Base-by-base conservation (phyloP, 2,888 invertebrate genomes). In the Synanthedon andrenaeformis region DNA sequence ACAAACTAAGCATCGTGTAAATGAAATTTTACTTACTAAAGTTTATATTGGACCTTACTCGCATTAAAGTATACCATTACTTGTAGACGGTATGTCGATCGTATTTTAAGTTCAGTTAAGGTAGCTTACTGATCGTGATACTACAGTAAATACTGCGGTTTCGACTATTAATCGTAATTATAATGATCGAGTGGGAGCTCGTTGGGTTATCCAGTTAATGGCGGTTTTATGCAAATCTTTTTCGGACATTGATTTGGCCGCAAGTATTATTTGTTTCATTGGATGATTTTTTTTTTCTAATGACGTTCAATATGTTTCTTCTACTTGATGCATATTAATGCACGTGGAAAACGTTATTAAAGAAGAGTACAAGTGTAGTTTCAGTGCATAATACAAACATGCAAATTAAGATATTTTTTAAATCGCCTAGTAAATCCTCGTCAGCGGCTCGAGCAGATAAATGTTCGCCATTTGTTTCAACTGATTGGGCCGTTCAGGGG, bases 401-500 rank as follows among this genome's bases (percentile, higher is more conserved):
- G 41, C 13, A 51, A 51, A 51, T 41, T 51, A 51, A 51, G 51
- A 13, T 50, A 50, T 41, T 28, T 51, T 41, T 14, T 50, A 50
- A 50, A 51, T n/a, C 35, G 13, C 12, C 13, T 51, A 35, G 35
- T 51, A 35, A 51, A 35, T 51, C 13, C 41, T 41, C 41, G 35
- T 41, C 51, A 41, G 41, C 5, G 41, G 35, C 8, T 51, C 41
- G n/a, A 50, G 10, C 49, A 49, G 52, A 57, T 51, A 50, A 55
- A 57, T 55, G 8, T 62, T 54, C 53, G 58, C 70, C 65, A 85
- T 87, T 85, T 85, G 82, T 86, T 81, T 69, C 69, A 64, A 61
- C 73, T 80, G 87, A 87, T 87, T 87, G 85, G 81, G 62, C 75
- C 70, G 70, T 73, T 74, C 69, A 64, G 65, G 73, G 74, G 76